Evolutionary conservation across 2,113 vertebrate species (phyloP), one percentile per base, ranked within the genome.

Genomic region (Zosterops japonicus): DNA sequence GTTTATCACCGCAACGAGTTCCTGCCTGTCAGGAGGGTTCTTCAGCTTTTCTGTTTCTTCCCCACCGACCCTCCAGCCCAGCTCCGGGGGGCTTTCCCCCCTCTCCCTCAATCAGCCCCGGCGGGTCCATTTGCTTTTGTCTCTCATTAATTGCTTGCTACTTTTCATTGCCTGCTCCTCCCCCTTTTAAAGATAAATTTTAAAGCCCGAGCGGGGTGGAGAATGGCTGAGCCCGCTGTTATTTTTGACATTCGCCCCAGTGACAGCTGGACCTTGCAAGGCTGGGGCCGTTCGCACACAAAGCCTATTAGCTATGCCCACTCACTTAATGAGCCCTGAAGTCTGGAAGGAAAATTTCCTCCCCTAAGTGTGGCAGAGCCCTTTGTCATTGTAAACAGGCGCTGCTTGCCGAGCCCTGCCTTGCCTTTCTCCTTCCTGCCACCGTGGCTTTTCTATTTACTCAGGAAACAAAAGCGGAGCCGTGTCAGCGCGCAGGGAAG

Each of bases 371-470:
- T 99, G 98, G 98, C 98, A 96, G 89, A 98, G 53, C 90, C 97
- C 98, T 98, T 99, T 99, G 98, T 99, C 98, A 99, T 99, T 98
- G 98, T 98, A 98, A 99, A 98, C 97, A 98, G 98, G 97, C 96
- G 96, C 97, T 98, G 98, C 98, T 98, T 96, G 97, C 97, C 94
- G 96, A 98, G 98, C 97, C 97, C 96, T 98, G 98, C 98, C 97
- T 98, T 95, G 98, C 93, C 50, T 95, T 94, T 94, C 91, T 95
- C 91, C 88, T 89, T 77, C 93, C 83, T 96, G 94, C 93, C 91
- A 87, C 92, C 87, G 57, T 69, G 95, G 57, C 83, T 96, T 93
- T 81, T 98, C 98, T 98, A 98, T 98, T 97, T 86, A 97, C 93
- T 94, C 91, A 93, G 84, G 94, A 88, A 87, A 97, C 97, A 96